These are phyloP conservation scores for Leptogaster cylindrica DNA, from an alignment of 2,888 invertebrate species.

Conservation along the genomic window DNA sequence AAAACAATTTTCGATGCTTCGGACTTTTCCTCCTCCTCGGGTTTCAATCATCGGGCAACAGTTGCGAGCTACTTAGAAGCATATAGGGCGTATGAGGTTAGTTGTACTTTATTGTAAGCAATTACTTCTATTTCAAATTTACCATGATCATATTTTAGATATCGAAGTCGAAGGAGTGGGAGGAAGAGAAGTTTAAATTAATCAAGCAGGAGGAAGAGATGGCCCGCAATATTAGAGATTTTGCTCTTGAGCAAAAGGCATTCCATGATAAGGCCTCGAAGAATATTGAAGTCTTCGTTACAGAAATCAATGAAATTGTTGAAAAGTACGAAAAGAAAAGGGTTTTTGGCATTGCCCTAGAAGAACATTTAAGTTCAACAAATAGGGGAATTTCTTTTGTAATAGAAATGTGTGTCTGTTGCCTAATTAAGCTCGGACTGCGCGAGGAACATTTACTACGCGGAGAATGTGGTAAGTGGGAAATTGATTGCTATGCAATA, in stretches of 20 bases:
- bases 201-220: slow-evolving; percentile 89
- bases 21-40: too few relatives aligned
- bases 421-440: slow-evolving; percentile 79
- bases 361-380: slow-evolving; percentile 85
- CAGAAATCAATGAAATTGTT: slow-evolving; percentile 56
- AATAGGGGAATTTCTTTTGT: slow-evolving; percentile 85
- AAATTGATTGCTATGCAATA: background rate
- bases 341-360: too few relatives aligned
- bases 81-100: slow-evolving; percentile 84
- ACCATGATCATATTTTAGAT: slow-evolving; percentile 50
- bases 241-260: slow-evolving; percentile 82
- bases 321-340: slow-evolving; percentile 75
- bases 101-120: background rate
- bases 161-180: slow-evolving; percentile 57
- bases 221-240: slow-evolving; percentile 81
- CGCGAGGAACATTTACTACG: slow-evolving; percentile 93
- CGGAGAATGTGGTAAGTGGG: slow-evolving; percentile 76
- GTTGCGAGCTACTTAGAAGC: slow-evolving; percentile 80
- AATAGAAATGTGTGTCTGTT: too few relatives aligned
- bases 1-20: slow-evolving; percentile 83
- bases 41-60: slow-evolving; percentile 58
- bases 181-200: slow-evolving; percentile 88
- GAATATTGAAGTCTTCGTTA: slow-evolving; percentile 64
- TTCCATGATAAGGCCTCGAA: slow-evolving; percentile 89
- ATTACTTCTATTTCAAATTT: too few relatives aligned